Base-by-base conservation (phyloP, 2,113 vertebrate species). In the Antigone vipio region DNA sequence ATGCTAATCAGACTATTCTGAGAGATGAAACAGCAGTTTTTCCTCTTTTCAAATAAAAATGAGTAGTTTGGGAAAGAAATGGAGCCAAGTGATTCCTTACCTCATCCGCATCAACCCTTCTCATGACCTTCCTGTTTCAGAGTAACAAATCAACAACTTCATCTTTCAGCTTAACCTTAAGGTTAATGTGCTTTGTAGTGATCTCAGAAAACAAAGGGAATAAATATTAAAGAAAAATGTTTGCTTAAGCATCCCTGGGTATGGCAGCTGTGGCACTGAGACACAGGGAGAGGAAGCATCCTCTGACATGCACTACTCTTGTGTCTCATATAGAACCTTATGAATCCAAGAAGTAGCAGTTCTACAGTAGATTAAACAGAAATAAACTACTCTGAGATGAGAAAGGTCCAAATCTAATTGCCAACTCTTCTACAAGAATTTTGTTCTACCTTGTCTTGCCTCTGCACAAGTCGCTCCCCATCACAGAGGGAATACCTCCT, bases 21-120 rank as follows among this genome's bases (percentile, higher is more conserved):
- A 60, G 45, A 93, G 66, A 88, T 76, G 77, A 94, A 89, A 95
- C 58, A 73, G 92, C 74, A 92, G 15, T 10, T 91, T 89, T 95
- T 91, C 47, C 13, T 73, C 17, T 73, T 79, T 89, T 93, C 73
- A 82, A 91, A 79, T 13, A 76, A 79, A 89, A 94, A 63, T 26
- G 1, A 79, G 3, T 68, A 64, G 50, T 6, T 62, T 27, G 58
- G 67, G 34, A 49, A 87, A 75, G 32, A 96, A 92, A 62, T 6
- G 4, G 66, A 91, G 66, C 27, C 56, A 95, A 73, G 24, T 34
- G 49, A 89, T 58, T 63, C 44, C 40, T 71, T 69, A 64, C 29
- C 8, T 79, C 40, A 58, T 63, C 32, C 45, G 21, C 1, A 0
- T 42, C 53, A 82, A 38, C 38, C 8, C 10, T 92, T 73, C 58